phyloP scores from a whole-genome alignment of 2,888 invertebrate genomes.

The Eurytoma californica region DNA sequence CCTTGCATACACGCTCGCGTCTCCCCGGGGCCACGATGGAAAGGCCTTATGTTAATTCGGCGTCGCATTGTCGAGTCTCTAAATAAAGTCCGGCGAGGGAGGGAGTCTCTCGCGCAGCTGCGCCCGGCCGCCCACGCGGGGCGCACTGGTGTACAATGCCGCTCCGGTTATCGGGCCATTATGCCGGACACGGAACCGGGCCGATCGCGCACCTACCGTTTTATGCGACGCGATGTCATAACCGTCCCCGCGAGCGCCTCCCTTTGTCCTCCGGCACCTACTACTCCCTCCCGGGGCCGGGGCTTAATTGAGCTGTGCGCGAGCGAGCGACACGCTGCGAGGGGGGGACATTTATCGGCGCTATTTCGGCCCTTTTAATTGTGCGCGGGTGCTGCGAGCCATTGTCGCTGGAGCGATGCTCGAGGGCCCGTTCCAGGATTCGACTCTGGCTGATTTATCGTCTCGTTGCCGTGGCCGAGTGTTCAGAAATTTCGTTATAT shows the following conservation, averaged over 20 bases:
- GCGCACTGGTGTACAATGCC: slow-evolving; percentile 39
- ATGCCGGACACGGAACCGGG: slow-evolving; percentile 58
- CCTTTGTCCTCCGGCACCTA: not conserved
- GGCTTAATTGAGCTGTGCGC: slow-evolving; percentile 50
- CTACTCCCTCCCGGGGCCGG: slow-evolving; percentile 6
- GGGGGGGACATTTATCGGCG: too few relatives aligned
- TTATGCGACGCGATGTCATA: slow-evolving; percentile 47
- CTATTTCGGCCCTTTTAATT: slow-evolving; percentile 8
- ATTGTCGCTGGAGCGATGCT: not conserved
- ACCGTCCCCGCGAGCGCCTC: slow-evolving; percentile 36
- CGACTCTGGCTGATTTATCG: too few relatives aligned
- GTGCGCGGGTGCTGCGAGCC: not conserved
- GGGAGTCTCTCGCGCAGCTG: slow-evolving; percentile 56
- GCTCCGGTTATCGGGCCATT: slow-evolving; percentile 59
- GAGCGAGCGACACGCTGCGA: too few relatives aligned
- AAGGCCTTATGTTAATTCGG: too few relatives aligned
- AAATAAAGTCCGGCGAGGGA: too few relatives aligned
- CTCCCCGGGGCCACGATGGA: too few relatives aligned
- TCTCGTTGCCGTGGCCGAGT: too few relatives aligned
- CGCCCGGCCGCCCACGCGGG: slow-evolving; percentile 53
- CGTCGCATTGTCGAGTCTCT: too few relatives aligned
- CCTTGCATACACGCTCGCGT: too few relatives aligned
- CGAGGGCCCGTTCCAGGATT: too few relatives aligned
- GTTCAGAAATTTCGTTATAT: too few relatives aligned
- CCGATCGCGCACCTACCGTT: slow-evolving; percentile 57